Evolutionary conservation across 2,888 invertebrate species (phyloP).

Genomic region (Cosmia trapezina): DNA sequence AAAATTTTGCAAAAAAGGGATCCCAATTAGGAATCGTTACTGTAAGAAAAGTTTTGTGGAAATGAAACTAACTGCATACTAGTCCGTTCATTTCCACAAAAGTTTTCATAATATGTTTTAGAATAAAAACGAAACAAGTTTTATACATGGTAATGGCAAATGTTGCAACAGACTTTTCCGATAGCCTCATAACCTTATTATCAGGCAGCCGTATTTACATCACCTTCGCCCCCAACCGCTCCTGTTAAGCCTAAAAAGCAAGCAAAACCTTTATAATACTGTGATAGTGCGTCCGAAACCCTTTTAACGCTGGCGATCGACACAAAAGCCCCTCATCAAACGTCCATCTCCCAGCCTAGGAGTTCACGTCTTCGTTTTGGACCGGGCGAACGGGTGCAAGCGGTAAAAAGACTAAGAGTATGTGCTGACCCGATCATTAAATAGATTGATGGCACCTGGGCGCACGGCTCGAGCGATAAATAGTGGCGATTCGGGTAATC

Average conservation of each 20-base stretch:
- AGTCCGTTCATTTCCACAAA: neutral
- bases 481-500: conserved; percentile 91
- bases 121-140: neutral
- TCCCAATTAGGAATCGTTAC: neutral
- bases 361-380: conserved; percentile 84
- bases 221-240: conserved; percentile 35
- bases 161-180: conserved; percentile 1
- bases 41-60: neutral
- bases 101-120: no score
- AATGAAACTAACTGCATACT: neutral
- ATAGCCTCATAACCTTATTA: conserved; percentile 23
- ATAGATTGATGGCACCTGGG: conserved; percentile 91
- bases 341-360: conserved; percentile 85
- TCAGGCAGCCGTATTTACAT: conserved; percentile 24
- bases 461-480: conserved; percentile 90
- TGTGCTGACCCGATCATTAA: conserved; percentile 91
- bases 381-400: conserved; percentile 74
- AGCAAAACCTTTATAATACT: conserved; percentile 67
- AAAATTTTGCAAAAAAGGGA: no score
- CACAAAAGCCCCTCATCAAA: conserved; percentile 90
- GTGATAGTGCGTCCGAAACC: conserved; percentile 83
- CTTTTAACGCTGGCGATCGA: conserved; percentile 86
- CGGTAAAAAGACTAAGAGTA: conserved; percentile 87
- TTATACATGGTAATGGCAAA: neutral
- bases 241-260: conserved; percentile 60